A percentile compares a stretch with the other conserved stretches of the same genome.
phyloP scores from a whole-genome alignment of 2,888 invertebrate genomes.

The Drosophila meridionalis region DNA sequence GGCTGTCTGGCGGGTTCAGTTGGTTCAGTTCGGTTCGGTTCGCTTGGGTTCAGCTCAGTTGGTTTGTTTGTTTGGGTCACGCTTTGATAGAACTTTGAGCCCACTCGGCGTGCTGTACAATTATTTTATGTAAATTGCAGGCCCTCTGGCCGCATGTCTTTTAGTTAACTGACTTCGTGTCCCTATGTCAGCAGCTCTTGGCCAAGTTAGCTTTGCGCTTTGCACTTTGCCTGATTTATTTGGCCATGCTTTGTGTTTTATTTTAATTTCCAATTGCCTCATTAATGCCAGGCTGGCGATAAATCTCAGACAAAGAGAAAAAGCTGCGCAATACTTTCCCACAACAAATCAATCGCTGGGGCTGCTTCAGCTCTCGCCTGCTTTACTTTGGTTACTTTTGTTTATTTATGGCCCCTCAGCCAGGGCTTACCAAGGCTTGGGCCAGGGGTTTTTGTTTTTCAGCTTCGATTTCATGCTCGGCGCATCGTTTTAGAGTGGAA shows the following conservation, averaged over 20 bases:
- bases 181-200: conserved; percentile 47
- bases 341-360: conserved; percentile 55
- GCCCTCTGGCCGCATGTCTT: conserved; percentile 26
- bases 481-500: conserved; percentile 62
- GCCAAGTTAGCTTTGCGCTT: conserved; percentile 27
- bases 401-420: conserved; percentile 62
- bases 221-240: conserved; percentile 35
- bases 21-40: conserved; percentile 29
- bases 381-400: conserved; percentile 48
- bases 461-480: conserved; percentile 64
- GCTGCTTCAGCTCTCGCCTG: conserved; percentile 34
- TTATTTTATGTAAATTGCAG: conserved; percentile 70
- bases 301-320: conserved; percentile 43
- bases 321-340: conserved; percentile 49
- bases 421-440: conserved; percentile 7
- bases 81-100: conserved; percentile 70
- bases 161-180: conserved; percentile 27
- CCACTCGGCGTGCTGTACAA: conserved; percentile 46
- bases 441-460: conserved; percentile 17
- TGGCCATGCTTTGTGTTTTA: conserved; percentile 29
- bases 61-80: conserved; percentile 72
- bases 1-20: conserved; percentile 2
- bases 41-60: conserved; percentile 34
- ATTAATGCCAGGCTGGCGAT: conserved; percentile 42
- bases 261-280: conserved; percentile 52